These are phyloP conservation scores for Bombus pyrosoma DNA, from an alignment of 1,140 invertebrate genomes.

Conservation along the genomic window DNA sequence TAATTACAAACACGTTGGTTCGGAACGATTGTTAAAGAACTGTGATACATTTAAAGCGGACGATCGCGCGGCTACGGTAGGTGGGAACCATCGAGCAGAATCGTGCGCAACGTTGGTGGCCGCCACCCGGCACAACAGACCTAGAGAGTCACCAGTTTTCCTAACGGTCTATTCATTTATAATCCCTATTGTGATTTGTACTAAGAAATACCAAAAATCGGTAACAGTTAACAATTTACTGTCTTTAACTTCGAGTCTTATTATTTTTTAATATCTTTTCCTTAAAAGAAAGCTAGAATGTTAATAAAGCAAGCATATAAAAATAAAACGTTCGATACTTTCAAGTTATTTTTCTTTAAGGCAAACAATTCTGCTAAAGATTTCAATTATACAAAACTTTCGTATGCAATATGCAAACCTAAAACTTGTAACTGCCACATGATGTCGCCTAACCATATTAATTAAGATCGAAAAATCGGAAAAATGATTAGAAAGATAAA, in stretches of 20 bases:
- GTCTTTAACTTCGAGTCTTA: not conserved
- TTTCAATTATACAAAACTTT: not conserved
- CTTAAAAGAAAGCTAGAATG: not conserved
- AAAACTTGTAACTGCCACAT: not conserved
- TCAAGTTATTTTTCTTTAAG: not conserved
- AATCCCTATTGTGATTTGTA: slow-evolving; percentile 31
- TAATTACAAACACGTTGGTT: slow-evolving; percentile 65
- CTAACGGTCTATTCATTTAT: slow-evolving; percentile 50
- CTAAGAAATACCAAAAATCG: not conserved
- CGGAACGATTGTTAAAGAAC: slow-evolving; percentile 65
- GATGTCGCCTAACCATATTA: not conserved
- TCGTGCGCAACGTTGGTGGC: slow-evolving; percentile 69
- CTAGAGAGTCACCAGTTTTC: slow-evolving; percentile 59
- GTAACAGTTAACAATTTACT: not conserved
- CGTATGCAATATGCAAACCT: not conserved
- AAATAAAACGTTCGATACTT: not conserved
- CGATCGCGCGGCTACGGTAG: slow-evolving; percentile 57
- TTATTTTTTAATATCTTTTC: not conserved
- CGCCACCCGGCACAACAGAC: slow-evolving; percentile 62
- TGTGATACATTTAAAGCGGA: slow-evolving; percentile 59
- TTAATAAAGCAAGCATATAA: not conserved
- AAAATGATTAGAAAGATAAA: not conserved
- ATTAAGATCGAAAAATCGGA: too few species aligned
- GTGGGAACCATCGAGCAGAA: slow-evolving; percentile 63
- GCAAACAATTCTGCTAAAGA: not conserved